Conservation (phyloP, 2,797 vertebrate species). For the Tapirus indicus region DNA sequence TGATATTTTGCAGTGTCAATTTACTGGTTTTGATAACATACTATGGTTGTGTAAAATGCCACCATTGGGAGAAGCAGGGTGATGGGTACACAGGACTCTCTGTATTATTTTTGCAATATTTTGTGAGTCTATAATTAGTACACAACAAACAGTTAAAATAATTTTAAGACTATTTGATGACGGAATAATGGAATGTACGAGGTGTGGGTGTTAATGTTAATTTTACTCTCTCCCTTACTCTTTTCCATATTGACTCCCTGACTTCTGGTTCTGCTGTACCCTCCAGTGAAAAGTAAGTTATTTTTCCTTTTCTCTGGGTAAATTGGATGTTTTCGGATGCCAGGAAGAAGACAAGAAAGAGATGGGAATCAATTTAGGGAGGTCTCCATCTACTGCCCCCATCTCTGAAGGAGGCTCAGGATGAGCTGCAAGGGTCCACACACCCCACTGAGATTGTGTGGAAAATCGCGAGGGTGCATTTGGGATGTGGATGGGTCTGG, state of each 20-base stretch:
- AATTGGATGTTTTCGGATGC: not conserved
- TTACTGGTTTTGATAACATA: not conserved
- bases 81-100: not conserved
- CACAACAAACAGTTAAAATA: not conserved
- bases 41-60: no score
- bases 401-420: not conserved
- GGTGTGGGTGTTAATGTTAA: not conserved
- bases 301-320: not conserved
- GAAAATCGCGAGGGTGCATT: fast-evolving
- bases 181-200: not conserved
- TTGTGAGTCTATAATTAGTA: not conserved
- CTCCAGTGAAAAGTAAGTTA: constrained; percentile 68
- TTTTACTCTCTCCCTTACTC: not conserved
- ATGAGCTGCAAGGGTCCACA: not conserved
- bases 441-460: fast-evolving
- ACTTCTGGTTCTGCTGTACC: not conserved
- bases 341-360: not conserved
- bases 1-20: not conserved
- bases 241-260: not conserved
- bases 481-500: fast-evolving
- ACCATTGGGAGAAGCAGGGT: not conserved
- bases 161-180: not conserved
- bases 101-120: not conserved
- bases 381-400: not conserved
- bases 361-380: not conserved